phyloP scores from a whole-genome alignment of 2,797 vertebrate species.

The Delichon dasypus region DNA sequence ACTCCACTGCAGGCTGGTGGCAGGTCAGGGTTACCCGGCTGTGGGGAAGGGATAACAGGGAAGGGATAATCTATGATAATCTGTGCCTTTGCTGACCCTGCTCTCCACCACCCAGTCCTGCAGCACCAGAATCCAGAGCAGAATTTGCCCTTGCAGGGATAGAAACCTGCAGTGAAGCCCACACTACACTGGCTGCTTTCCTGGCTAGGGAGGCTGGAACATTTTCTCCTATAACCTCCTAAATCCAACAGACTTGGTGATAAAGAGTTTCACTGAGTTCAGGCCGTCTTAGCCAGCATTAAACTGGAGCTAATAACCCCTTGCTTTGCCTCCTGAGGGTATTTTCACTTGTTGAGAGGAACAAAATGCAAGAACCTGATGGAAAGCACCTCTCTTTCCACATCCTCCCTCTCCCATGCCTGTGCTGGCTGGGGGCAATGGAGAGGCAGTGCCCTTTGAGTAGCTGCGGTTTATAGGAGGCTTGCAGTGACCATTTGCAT shows the following conservation, averaged over 20 bases:
- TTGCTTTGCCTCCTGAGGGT: background rate
- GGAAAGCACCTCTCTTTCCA: background rate
- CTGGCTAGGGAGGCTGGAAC: background rate
- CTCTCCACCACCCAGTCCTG: background rate
- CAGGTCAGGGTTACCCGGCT: background rate
- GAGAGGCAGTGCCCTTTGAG: background rate
- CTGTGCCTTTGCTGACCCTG: background rate
- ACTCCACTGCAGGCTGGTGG: rapidly evolving
- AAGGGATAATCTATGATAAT: no score
- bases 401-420: background rate
- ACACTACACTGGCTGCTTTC: background rate
- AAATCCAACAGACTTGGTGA: background rate
- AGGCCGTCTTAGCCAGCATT: background rate
- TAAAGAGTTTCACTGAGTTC: background rate
- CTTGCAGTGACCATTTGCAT: conserved; percentile 41
- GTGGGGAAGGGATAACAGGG: background rate
- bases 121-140: background rate
- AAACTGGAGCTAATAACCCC: background rate
- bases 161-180: background rate
- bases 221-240: background rate
- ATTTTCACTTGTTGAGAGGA: background rate
- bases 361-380: background rate
- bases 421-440: background rate
- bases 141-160: background rate
- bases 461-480: background rate